Evolutionary conservation across 2,797 vertebrate species (phyloP).

Genomic region (Naso thynnoides): DNA sequence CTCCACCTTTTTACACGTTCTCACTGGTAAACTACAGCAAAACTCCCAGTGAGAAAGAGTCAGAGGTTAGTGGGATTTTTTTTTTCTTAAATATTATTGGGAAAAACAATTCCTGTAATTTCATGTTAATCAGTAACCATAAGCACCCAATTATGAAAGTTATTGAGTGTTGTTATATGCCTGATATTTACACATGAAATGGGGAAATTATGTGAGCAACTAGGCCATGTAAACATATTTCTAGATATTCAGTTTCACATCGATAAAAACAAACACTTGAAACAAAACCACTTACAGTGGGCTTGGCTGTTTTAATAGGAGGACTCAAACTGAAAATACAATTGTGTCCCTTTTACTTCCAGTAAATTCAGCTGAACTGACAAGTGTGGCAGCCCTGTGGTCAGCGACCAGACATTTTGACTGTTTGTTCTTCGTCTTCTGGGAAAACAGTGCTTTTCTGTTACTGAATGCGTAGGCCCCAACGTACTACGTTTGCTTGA

Average conservation of each 20-base stretch:
- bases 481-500: neutral
- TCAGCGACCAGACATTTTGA: slow-evolving; percentile 28
- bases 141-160: neutral
- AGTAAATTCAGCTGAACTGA: slow-evolving; percentile 41
- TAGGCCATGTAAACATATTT: neutral
- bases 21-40: slow-evolving; percentile 56
- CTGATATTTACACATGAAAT: slow-evolving; percentile 8
- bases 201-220: neutral
- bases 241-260: neutral
- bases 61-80: slow-evolving; percentile 15
- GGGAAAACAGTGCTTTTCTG: slow-evolving; percentile 24
- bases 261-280: slow-evolving; percentile 1
- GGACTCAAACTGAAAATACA: slow-evolving; percentile 24
- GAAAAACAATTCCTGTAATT: slow-evolving; percentile 39
- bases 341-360: slow-evolving; percentile 29
- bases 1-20: slow-evolving; percentile 34
- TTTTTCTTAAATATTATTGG: neutral
- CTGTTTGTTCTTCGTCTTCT: slow-evolving; percentile 30
- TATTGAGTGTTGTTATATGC: neutral
- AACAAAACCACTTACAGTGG: neutral
- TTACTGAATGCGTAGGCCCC: slow-evolving; percentile 28
- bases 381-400: slow-evolving; percentile 7
- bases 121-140: slow-evolving; percentile 36
- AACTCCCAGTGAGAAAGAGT: slow-evolving; percentile 58
- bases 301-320: slow-evolving; percentile 21